Percentiles rank a stretch among this genome's conserved stretches.
Evolutionary conservation across 2,797 vertebrate species (phyloP).

Genomic region (Hyperoplus lanceolatus): DNA sequence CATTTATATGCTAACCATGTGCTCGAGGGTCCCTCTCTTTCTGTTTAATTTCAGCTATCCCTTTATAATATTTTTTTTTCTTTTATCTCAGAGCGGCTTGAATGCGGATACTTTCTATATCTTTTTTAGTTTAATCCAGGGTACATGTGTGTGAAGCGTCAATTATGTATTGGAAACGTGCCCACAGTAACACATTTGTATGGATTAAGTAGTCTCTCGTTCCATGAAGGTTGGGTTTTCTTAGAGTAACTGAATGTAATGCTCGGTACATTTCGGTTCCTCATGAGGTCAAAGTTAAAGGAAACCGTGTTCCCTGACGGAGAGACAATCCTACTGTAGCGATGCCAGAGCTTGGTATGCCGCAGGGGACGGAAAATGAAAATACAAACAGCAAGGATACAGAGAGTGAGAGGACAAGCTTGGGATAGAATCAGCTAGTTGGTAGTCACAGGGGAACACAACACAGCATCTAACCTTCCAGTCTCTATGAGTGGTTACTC

Average conservation of each 20-base stretch:
- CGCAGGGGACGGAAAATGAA: slow-evolving; percentile 36
- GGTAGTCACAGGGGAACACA: slow-evolving; percentile 10
- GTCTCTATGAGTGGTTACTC: slow-evolving; percentile 47
- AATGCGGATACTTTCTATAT: slow-evolving; percentile 71
- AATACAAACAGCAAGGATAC: slow-evolving; percentile 36
- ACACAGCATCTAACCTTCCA: slow-evolving; percentile 28
- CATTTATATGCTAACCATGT: slow-evolving; percentile 83
- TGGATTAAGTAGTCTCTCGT: slow-evolving; percentile 72
- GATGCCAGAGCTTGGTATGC: neutral
- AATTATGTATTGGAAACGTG: slow-evolving; percentile 74
- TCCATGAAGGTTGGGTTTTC: slow-evolving; percentile 74
- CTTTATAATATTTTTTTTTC: slow-evolving; percentile 82
- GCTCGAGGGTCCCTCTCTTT: slow-evolving; percentile 64
- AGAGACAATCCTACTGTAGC: neutral
- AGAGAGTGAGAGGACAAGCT: slow-evolving; percentile 2
- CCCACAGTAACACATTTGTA: slow-evolving; percentile 63
- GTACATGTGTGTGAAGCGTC: slow-evolving; percentile 73
- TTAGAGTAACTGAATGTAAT: slow-evolving; percentile 60
- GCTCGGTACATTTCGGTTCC: slow-evolving; percentile 46
- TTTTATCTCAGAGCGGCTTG: slow-evolving; percentile 79
- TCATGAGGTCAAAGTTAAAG: slow-evolving; percentile 66
- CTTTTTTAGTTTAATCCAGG: slow-evolving; percentile 67
- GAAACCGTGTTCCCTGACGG: slow-evolving; percentile 29
- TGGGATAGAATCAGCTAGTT: slow-evolving; percentile 39
- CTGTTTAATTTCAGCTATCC: slow-evolving; percentile 78